Percentiles rank a stretch among this genome's conserved stretches.
These are phyloP conservation scores for Notolabrus celidotus DNA, from an alignment of 2,797 vertebrate species.

Conservation along the genomic window DNA sequence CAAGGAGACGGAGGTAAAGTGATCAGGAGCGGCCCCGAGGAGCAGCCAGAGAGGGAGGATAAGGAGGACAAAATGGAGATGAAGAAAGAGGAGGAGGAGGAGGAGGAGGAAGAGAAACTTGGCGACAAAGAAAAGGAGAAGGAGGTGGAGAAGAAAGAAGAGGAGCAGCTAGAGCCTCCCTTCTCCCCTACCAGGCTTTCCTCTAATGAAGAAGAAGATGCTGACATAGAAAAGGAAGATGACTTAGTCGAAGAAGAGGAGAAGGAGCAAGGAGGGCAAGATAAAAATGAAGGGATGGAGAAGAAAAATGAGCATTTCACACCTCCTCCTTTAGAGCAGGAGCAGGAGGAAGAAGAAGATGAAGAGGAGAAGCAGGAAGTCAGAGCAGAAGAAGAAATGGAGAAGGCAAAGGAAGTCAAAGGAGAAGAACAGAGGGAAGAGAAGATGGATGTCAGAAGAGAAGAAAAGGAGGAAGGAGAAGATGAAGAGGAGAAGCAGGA, in stretches of 20 bases:
- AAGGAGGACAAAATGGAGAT: not conserved
- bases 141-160: not conserved
- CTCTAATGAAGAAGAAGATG: not conserved
- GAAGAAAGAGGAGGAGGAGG: not conserved
- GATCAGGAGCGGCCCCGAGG: slow-evolving; percentile 18
- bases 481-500: not conserved
- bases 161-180: not conserved
- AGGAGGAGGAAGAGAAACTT: not conserved
- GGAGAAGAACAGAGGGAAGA: not conserved
- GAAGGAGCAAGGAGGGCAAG: not conserved
- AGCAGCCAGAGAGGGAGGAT: not conserved
- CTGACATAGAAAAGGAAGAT: not conserved
- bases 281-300: not conserved
- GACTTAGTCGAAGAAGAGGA: no score
- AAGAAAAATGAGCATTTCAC: not conserved
- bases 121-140: not conserved
- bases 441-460: not conserved
- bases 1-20: not conserved
- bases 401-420: not conserved
- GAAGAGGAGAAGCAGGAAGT: not conserved
- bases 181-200: not conserved
- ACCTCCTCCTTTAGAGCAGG: not conserved
- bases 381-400: not conserved
- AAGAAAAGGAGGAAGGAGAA: not conserved
- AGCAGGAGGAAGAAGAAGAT: not conserved